These are phyloP conservation scores for Erebia palarica DNA, from an alignment of 2,888 invertebrate species.

Conservation along the genomic window DNA sequence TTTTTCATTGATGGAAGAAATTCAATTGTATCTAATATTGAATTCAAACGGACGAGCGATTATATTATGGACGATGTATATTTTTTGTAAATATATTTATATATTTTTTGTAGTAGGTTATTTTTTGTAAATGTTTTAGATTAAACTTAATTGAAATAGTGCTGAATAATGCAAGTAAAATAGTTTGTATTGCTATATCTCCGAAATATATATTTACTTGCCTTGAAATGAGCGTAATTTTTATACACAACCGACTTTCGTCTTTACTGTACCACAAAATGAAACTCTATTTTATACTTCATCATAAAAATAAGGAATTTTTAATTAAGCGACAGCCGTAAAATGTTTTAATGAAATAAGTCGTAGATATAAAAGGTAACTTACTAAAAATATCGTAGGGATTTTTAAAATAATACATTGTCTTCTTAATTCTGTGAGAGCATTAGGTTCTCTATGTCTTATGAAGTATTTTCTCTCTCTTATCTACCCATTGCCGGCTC, in stretches of 20 bases:
- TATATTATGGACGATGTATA: no score
- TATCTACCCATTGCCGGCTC: no score
- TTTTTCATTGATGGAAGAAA: no score
- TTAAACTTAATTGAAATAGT: no score
- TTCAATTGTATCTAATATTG: no score
- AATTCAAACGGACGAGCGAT: no score
- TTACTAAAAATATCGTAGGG: conserved; percentile 8
- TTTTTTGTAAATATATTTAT: no score
- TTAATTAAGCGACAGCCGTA: conserved; percentile 37
- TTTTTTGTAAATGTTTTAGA: no score
- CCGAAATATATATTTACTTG: neutral
- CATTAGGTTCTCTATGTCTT: neutral
- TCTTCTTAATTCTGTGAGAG: neutral
- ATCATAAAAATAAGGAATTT: conserved; percentile 41
- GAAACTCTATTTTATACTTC: conserved; percentile 22
- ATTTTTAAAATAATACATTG: conserved; percentile 11
- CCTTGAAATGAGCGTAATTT: neutral
- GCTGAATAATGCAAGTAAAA: no score
- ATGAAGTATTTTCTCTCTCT: no score
- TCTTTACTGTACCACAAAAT: conserved; percentile 21
- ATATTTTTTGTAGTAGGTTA: no score
- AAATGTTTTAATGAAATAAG: conserved; percentile 34
- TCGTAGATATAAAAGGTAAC: conserved; percentile 27
- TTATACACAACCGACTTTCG: neutral
- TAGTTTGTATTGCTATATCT: neutral